Base-by-base conservation (phyloP, 2,797 vertebrate species). In the Sparus aurata region DNA sequence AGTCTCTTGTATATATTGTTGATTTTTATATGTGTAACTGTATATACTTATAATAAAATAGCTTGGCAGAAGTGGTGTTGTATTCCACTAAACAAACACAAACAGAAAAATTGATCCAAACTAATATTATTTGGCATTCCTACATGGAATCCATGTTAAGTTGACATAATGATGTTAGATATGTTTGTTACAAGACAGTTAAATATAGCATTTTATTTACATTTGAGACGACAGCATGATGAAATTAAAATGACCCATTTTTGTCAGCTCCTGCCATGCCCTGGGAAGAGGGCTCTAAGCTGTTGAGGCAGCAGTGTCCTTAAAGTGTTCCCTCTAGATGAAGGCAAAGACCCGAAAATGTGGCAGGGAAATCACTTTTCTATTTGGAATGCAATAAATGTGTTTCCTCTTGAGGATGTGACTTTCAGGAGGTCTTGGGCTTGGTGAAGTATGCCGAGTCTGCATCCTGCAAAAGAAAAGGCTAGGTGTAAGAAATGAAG, bases 391-490 rank as follows among this genome's bases (percentile, higher is more conserved):
- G 53, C 4, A 69, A 49, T 61, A 6, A 41, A 73, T 12, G 1
- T 10, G 9, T 64, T 78, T 83, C 61, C 23, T 65, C 58, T 75
- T 57, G 58, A 59, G 23, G 22, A 23, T 27, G 63, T 69, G 54
- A 46, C 25, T 66, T 80, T 95, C 83, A 95, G 75, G 81, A 81
- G 38, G 76, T 86, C 87, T 96, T 96, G 45, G 84, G 88, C 87
- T 97, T 97, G 27, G 88, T 96, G 89, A 96, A 97, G 54, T 97
- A 97, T 25, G 95, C 93, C 18, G 89, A 85, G 88, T 98, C 97
- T 27, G 97, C 96, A 59, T 98, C 97, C 98, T 98, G 87, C 15
- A 90, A 93, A 67, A 90, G 66, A 77, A 91, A 41, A 90, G 10
- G 0, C 1, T 0, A 18, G 10, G 3, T 30, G 50, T 90, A 63